Conservation (phyloP, 1,140 invertebrate species). For the Acromyrmex heyeri region DNA sequence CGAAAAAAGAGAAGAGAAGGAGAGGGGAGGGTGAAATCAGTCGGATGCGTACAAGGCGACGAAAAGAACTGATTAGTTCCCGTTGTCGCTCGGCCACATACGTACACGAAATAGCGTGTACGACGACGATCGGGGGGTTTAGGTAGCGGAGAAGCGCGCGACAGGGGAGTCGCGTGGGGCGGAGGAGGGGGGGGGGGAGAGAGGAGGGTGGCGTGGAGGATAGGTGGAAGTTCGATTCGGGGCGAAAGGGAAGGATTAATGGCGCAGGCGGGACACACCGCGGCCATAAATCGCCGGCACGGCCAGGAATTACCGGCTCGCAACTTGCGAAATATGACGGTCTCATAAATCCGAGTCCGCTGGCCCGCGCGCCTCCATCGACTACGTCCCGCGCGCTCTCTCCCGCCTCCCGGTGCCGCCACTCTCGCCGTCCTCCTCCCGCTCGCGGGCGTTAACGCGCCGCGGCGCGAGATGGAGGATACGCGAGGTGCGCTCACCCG, state of each 20-base stretch:
- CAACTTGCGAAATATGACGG: slow-evolving; percentile 86
- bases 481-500: slow-evolving; percentile 57
- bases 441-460: slow-evolving; percentile 43
- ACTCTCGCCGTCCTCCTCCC: slow-evolving; percentile 52
- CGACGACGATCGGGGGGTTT: slow-evolving; percentile 31
- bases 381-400: slow-evolving; percentile 72
- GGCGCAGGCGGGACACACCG: slow-evolving; percentile 85
- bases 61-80: slow-evolving; percentile 64
- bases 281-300: slow-evolving; percentile 85
- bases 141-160: slow-evolving; percentile 41
- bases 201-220: slow-evolving; percentile 62
- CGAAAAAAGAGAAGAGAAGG: neutral
- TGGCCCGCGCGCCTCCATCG: slow-evolving; percentile 79
- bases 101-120: slow-evolving; percentile 50
- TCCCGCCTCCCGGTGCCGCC: slow-evolving; percentile 48
- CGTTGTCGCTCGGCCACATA: slow-evolving; percentile 34
- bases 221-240: slow-evolving; percentile 85
- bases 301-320: slow-evolving; percentile 86
- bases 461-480: slow-evolving; percentile 59
- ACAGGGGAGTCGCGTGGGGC: no score
- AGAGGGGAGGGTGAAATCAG: neutral
- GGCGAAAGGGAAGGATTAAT: slow-evolving; percentile 86
- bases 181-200: neutral
- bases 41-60: slow-evolving; percentile 7
- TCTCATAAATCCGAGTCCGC: slow-evolving; percentile 85